Evolutionary conservation across 2,113 vertebrate species (phyloP), one percentile per base, ranked within the genome.

Genomic region (Grus americana): DNA sequence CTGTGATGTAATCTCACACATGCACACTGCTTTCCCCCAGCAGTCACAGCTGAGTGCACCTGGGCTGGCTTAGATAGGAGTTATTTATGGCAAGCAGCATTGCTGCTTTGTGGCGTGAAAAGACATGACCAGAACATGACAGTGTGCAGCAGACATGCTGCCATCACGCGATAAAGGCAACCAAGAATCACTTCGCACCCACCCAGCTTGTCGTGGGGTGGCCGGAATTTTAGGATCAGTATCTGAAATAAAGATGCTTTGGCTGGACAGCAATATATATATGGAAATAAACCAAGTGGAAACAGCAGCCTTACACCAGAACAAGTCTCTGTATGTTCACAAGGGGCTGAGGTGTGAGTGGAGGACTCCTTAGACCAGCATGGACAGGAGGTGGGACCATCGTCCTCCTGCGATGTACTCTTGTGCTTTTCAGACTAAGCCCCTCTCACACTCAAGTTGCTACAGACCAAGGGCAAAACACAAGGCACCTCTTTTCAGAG

Each of bases 61-160:
- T 90, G 91, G 88, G 46, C 68, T 74, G 52, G 32, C 88, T 93
- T 50, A 70, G 70, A 44, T 50, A 59, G 40, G 11, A 90, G 84
- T 50, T 92, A 93, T 85, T 95, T 89, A 85, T 30, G 49, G 80
- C 12, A 4, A 79, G 76, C 78, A 65, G 70, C 1, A 1, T 4
- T 65, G 38, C 86, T 92, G 84, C 67, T 87, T 40, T 46, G 46
- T 82, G 40, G 32, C 59, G 61, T 4, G 34, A 90, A 81, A 21
- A 58, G 58, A 72, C 40, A 54, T 0, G 0, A 46, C 29, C 70
- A 75, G 59, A 84, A 63, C 52, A 18, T 0, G 3, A 70, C 1
- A 3, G 79, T 27, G 40, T 5, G 11, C 40, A 49, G 75, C 44
- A 67, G 59, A 76, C 44, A 52, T 0, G 0, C 68, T 52, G 55